Percentiles rank a stretch among this genome's conserved stretches.
Conservation (phyloP, 2,888 invertebrate genomes). For the Muschampia plurimacula region DNA sequence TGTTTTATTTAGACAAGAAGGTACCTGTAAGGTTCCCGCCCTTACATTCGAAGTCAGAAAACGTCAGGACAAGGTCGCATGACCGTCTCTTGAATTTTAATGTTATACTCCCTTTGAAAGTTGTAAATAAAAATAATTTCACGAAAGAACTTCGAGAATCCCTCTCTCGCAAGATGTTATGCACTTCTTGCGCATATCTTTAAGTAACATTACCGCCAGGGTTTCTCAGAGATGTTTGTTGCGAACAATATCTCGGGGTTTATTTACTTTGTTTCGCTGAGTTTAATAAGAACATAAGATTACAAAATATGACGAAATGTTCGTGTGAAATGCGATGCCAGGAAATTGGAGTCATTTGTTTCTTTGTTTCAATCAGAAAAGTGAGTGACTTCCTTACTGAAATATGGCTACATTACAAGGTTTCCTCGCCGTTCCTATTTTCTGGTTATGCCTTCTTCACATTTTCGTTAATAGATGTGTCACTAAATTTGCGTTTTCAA, state of each 20-base stretch:
- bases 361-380: conserved; percentile 35
- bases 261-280: conserved; percentile 51
- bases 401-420: conserved; percentile 56
- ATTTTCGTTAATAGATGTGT: conserved; percentile 82
- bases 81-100: conserved; percentile 79
- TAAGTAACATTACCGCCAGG: conserved; percentile 48
- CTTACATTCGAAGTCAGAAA: conserved; percentile 54
- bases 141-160: conserved; percentile 55
- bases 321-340: background rate
- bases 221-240: conserved; percentile 52
- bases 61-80: conserved; percentile 70
- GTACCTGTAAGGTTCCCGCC: conserved; percentile 50
- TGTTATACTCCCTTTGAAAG: conserved; percentile 76
- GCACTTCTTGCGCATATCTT: conserved; percentile 52
- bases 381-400: conserved; percentile 40
- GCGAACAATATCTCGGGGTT: conserved; percentile 53
- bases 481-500: conserved; percentile 84
- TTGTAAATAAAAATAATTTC: conserved; percentile 73
- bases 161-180: conserved; percentile 48
- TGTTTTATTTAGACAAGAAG: conserved; percentile 64
- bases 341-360: conserved; percentile 15
- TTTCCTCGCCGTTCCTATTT: conserved; percentile 63
- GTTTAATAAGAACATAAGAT: conserved; percentile 48
- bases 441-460: conserved; percentile 67
- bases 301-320: conserved; percentile 1